Percentiles rank a stretch among this genome's conserved stretches.
Conservation (phyloP, 1,140 invertebrate species). For the Hydropsyche tenuis region DNA sequence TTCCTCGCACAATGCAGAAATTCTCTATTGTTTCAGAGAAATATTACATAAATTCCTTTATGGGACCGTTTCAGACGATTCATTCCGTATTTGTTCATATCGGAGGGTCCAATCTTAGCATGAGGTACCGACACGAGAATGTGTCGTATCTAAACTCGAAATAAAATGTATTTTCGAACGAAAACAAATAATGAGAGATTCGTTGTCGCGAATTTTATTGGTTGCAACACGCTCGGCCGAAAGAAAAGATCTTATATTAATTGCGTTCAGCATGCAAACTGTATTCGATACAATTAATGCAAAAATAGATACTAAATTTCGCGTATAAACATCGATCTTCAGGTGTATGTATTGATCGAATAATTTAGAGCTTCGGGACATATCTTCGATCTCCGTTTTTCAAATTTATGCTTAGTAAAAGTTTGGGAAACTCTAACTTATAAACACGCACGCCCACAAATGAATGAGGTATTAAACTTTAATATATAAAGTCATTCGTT, state of each 20-base stretch:
- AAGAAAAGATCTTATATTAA: constrained; percentile 50
- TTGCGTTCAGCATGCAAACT: constrained; percentile 46
- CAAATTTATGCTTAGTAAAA: no score
- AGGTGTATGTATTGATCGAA: no score
- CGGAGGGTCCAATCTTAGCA: background rate
- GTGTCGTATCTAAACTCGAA: constrained; percentile 13
- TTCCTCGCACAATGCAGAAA: no score
- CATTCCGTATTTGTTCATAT: background rate
- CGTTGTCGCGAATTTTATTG: constrained; percentile 43
- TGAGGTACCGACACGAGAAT: background rate
- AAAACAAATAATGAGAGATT: constrained; percentile 40
- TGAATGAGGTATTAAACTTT: constrained; percentile 41
- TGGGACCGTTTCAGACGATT: no score
- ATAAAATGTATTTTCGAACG: constrained; percentile 41
- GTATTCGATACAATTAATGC: background rate
- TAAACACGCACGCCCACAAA: background rate
- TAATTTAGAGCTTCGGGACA: no score
- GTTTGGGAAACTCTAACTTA: background rate
- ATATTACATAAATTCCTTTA: no score
- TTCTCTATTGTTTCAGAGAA: no score
- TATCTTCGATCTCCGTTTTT: no score
- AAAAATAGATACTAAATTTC: background rate
- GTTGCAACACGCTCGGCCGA: constrained; percentile 35
- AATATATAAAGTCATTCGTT: constrained; percentile 41
- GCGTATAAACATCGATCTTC: no score